Evolutionary conservation across 2,797 vertebrate genomes (phyloP).

Genomic region (Fundulus diaphanus): DNA sequence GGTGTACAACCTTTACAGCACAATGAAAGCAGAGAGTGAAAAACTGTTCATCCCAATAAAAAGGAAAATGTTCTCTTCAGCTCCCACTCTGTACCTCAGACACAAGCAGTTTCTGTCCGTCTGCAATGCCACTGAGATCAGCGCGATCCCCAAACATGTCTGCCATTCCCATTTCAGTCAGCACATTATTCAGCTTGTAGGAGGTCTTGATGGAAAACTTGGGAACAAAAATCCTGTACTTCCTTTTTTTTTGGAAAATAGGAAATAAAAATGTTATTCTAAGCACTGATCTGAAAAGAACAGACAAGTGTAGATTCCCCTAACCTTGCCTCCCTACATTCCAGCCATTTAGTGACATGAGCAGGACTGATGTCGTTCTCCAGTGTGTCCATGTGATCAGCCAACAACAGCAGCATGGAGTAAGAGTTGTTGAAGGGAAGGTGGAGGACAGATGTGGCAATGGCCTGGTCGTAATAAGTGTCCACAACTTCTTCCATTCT

Average conservation of each 20-base stretch:
- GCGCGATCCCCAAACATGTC: constrained; percentile 74
- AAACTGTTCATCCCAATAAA: neutral
- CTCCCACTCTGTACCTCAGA: constrained; percentile 66
- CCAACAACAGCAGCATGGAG: constrained; percentile 80
- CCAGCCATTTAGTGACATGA: constrained; percentile 76
- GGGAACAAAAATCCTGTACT: constrained; percentile 63
- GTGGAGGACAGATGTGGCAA: constrained; percentile 70
- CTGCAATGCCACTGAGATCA: constrained; percentile 77
- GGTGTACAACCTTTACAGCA: constrained; percentile 82
- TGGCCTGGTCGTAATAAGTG: constrained; percentile 63
- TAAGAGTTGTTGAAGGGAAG: constrained; percentile 76
- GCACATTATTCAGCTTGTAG: constrained; percentile 63
- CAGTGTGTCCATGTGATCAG: constrained; percentile 62
- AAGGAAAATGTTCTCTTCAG: neutral
- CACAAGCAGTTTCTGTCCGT: constrained; percentile 44
- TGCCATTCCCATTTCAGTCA: constrained; percentile 78
- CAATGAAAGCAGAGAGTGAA: constrained; percentile 3
- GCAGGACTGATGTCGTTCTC: constrained; percentile 59
- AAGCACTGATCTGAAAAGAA: neutral
- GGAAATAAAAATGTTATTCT: neutral
- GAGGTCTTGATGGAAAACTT: constrained; percentile 81
- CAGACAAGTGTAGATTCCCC: neutral
- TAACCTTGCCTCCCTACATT: constrained; percentile 64
- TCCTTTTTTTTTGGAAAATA: constrained; percentile 56
- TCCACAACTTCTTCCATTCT: neutral